Evolutionary conservation across 30 jellyfish, hydroid and myxozoan species (phyloP), one percentile per base, ranked within the genome.

Genomic region (Rhopilema esculentum): DNA sequence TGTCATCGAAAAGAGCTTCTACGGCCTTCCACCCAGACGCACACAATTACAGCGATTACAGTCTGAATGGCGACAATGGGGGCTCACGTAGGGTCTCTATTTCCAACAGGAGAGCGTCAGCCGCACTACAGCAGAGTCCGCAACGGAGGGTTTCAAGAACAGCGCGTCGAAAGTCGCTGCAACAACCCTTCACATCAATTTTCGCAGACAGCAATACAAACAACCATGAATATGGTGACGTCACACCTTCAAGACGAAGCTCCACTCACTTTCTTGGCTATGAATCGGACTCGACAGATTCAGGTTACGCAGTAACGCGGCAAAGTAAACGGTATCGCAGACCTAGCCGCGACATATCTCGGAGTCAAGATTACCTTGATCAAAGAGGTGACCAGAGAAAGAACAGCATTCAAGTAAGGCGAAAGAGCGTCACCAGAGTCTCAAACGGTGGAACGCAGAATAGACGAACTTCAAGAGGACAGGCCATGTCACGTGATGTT

Each of bases 231-330:
- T 24, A 20, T 48, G 82, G 8, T 26, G 65, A 72, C 31, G 6
- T 32, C 0, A 16, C 8, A 8, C 0, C 18, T 1, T 57, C 84
- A 33, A 67, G 69, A 29, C 52, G 49, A 53, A 49, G 85, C 70
- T 20, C 85, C 22, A 57, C 31, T 52, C 82, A 63, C 24, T 26
- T 30, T 1, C 27, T 30, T 53, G 94, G 94, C 18, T 85, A 74
- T 25, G 88, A 64, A 32, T 85, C 94, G 16, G 94, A 85, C 57
- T 85, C 94, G 16, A 85, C 88, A 2, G 94, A 85, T 49, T 85
- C 94, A 15, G 94, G 94, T 49, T 85, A 85, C 82, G 88, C 80
- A 15, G 18, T 75, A 19, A 27, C 78, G 78, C 88, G 84, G 26
- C 66, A 66, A 18, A 85, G 94, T 51, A 61, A 28, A 85, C 77